phyloP scores from a whole-genome alignment of 2,113 vertebrate genomes.

The Aptenodytes patagonicus region DNA sequence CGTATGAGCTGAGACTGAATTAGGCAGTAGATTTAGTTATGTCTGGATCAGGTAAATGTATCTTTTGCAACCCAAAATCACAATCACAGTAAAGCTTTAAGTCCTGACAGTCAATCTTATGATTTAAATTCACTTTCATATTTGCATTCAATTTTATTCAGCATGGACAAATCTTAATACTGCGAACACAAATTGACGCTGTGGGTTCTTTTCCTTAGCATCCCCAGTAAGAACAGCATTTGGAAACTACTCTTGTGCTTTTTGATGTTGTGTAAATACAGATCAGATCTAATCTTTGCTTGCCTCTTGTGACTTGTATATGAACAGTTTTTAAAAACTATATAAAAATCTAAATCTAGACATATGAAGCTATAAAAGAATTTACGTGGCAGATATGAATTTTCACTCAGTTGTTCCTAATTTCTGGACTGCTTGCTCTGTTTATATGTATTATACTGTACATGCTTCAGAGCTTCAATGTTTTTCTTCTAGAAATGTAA shows the following conservation, averaged over 20 bases:
- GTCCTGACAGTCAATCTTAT: not conserved
- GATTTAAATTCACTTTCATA: not conserved
- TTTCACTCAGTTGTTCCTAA: not conserved
- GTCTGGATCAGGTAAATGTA: not conserved
- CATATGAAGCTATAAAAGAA: not conserved
- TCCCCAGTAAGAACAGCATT: not conserved
- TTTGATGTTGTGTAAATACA: not conserved
- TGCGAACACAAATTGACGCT: not conserved
- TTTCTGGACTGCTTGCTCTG: not conserved
- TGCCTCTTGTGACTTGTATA: not conserved
- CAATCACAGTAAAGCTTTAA: not conserved
- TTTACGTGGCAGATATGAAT: not conserved
- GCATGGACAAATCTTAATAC: fast-evolving
- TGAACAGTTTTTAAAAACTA: not conserved
- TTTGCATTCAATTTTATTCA: not conserved
- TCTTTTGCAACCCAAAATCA: not conserved
- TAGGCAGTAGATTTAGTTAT: not conserved
- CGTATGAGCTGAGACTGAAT: not conserved
- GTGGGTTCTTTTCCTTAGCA: not conserved
- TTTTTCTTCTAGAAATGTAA: not conserved
- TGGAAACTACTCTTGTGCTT: not conserved
- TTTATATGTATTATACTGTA: not conserved
- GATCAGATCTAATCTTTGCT: not conserved
- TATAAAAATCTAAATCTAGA: not conserved
- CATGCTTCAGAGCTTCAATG: not conserved